Conservation (phyloP, 2,888 invertebrate species). For the Emmelina monodactyla region DNA sequence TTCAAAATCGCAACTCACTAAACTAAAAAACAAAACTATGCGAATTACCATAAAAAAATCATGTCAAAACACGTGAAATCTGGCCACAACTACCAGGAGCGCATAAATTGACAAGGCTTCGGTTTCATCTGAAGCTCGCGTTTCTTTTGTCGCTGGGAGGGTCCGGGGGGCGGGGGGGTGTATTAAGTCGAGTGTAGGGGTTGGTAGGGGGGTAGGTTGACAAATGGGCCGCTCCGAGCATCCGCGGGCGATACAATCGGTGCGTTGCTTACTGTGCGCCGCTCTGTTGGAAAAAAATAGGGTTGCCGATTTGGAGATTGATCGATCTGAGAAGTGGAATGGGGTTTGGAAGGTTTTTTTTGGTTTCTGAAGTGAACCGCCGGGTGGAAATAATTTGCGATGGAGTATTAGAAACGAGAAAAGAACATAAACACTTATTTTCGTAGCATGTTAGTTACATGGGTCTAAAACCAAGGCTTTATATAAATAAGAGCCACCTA, state of each 20-base stretch:
- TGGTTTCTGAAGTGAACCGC: too few species aligned
- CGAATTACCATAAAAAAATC: too few species aligned
- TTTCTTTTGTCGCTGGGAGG: conserved; percentile 42
- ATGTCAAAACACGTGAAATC: not conserved
- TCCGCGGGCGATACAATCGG: conserved; percentile 65
- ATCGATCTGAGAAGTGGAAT: too few species aligned
- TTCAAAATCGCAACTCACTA: too few species aligned
- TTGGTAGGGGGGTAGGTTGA: conserved; percentile 52
- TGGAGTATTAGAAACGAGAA: too few species aligned
- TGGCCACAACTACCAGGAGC: conserved; percentile 20
- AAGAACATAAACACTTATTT: too few species aligned
- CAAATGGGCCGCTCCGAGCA: conserved; percentile 66
- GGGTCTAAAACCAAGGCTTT: too few species aligned
- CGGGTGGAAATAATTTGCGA: too few species aligned
- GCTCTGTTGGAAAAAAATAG: conserved; percentile 69
- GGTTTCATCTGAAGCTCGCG: conserved; percentile 47
- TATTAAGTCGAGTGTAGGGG: conserved; percentile 19
- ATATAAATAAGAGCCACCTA: too few species aligned
- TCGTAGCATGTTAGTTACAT: too few species aligned
- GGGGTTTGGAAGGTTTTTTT: too few species aligned
- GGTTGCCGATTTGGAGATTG: conserved; percentile 29
- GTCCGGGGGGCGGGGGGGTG: conserved; percentile 20
- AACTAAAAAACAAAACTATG: too few species aligned
- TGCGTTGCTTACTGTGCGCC: conserved; percentile 67
- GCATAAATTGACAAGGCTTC: conserved; percentile 47